Percentiles rank a stretch among this genome's conserved stretches.
These are phyloP conservation scores for Protophormia terraenovae DNA, from an alignment of 2,888 invertebrate species.

Conservation along the genomic window DNA sequence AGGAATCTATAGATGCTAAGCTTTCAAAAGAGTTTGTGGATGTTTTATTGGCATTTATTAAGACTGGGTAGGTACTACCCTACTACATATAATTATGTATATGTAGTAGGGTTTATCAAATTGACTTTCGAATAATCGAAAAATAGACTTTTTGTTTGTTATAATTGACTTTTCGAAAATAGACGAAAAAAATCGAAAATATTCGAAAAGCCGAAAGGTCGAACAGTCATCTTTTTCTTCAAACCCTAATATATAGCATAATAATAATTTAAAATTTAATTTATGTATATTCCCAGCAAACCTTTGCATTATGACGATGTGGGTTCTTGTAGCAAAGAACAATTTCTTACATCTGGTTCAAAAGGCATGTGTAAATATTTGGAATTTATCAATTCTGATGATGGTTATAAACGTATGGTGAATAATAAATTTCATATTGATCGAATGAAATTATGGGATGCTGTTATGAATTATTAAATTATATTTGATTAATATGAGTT, in stretches of 20 bases:
- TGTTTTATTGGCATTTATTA: constrained; percentile 82
- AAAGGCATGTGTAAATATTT: constrained; percentile 75
- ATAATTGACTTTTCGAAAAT: too few relatives aligned
- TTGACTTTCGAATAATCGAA: too few relatives aligned
- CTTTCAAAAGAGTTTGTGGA: constrained; percentile 79
- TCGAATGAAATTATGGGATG: constrained; percentile 71
- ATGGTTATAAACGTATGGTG: constrained; percentile 45
- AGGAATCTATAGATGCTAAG: constrained; percentile 75
- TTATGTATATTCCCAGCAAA: constrained; percentile 54
- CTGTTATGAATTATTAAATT: constrained; percentile 17
- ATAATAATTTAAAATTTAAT: too few relatives aligned
- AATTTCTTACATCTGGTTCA: constrained; percentile 52
- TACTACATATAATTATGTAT: too few relatives aligned
- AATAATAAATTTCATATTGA: constrained; percentile 35
- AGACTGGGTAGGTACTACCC: constrained; percentile 81
- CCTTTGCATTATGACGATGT: constrained; percentile 38
- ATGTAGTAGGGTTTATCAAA: too few relatives aligned
- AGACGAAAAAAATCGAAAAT: too few relatives aligned
- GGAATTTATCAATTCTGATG: constrained; percentile 70
- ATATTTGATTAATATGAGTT: too few relatives aligned
- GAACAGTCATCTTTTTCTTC: too few relatives aligned
- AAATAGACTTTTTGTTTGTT: too few relatives aligned
- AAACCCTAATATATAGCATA: too few relatives aligned
- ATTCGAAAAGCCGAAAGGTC: too few relatives aligned
- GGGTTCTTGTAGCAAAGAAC: constrained; percentile 67